Conservation (phyloP, 2,797 vertebrate genomes). For the Brachyrhaphis roseni region DNA sequence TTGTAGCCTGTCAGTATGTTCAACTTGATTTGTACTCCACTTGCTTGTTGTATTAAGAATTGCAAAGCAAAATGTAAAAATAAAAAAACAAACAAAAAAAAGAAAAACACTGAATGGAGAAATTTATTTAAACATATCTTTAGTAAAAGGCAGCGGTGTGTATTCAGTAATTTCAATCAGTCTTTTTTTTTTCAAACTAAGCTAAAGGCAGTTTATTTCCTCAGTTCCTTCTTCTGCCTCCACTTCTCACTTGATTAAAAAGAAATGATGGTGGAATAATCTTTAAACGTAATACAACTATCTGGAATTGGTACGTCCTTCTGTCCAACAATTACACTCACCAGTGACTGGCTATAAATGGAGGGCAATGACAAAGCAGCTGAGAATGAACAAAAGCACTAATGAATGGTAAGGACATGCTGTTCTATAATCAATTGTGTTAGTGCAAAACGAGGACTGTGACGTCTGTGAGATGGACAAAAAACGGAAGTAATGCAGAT, state of each 20-base stretch:
- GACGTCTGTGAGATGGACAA: constrained; percentile 27
- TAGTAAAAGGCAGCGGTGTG: neutral
- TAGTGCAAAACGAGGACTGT: neutral
- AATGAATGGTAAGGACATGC: constrained; percentile 37
- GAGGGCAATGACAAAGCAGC: constrained; percentile 9
- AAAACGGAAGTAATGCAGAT: constrained; percentile 26
- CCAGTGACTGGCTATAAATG: constrained; percentile 4
- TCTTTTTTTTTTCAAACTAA: neutral
- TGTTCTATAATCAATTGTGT: constrained; percentile 10
- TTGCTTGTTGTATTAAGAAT: neutral
- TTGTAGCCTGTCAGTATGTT: neutral
- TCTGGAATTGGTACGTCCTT: constrained; percentile 4
- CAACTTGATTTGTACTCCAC: neutral
- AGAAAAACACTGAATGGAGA: constrained; percentile 1
- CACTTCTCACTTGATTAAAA: neutral
- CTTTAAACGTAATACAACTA: neutral
- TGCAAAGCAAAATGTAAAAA: neutral
- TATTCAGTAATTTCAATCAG: constrained; percentile 13
- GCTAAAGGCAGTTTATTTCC: neutral
- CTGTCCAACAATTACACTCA: neutral
- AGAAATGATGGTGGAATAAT: neutral
- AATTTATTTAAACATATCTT: constrained; percentile 24
- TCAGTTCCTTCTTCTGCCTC: neutral
- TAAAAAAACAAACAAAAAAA: neutral
- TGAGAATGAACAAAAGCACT: constrained; percentile 13